Evolutionary conservation across 2,797 vertebrate species (phyloP), one percentile per base, ranked within the genome.

Genomic region (Epinephelus coioides): DNA sequence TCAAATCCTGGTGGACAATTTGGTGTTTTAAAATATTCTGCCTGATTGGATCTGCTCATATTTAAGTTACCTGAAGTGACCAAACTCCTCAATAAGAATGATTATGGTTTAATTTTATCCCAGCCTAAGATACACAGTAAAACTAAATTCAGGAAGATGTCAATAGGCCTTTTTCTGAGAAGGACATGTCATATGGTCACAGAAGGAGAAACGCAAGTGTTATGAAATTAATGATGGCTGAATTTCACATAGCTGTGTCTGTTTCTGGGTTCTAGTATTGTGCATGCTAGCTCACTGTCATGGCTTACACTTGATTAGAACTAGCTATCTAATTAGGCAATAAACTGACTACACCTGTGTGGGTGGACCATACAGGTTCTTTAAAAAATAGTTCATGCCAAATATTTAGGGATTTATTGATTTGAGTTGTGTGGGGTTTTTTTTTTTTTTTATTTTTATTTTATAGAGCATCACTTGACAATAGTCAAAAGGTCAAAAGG

Each of bases 11-110:
- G 13, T 27, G 21, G 9, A 51, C 0, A 11, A n/a, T 72, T 30
- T 43, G 19, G 56, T 78, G 47, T 69, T 73, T 60, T 19, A 13
- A 44, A 56, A 81, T 74, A 69, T 51, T 70, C 67, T 51, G n/a
- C 0, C n/a, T 73, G 21, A 67, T 67, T 6, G 1, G 9, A 65
- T 55, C 0, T 46, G 27, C 60, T 75, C 34, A 50, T 40, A 68
- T 78, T 44, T 50, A 63, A 56, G 44, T 43, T 69, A 49, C 23
- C 43, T 49, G 14, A 47, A 9, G n/a, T 65, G 74, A 55, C 49
- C 21, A 30, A 65, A 71, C 43, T 17, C 53, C 34, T 46, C 30
- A 66, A 40, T 61, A 47, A 67, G 21, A 65, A 61, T 59, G 1
- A 60, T 74, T 43, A 62, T 57, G 23, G 2, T 55, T 51, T 63